Base-by-base conservation (phyloP, 2,888 invertebrate genomes). In the Andrena trimmerana region DNA sequence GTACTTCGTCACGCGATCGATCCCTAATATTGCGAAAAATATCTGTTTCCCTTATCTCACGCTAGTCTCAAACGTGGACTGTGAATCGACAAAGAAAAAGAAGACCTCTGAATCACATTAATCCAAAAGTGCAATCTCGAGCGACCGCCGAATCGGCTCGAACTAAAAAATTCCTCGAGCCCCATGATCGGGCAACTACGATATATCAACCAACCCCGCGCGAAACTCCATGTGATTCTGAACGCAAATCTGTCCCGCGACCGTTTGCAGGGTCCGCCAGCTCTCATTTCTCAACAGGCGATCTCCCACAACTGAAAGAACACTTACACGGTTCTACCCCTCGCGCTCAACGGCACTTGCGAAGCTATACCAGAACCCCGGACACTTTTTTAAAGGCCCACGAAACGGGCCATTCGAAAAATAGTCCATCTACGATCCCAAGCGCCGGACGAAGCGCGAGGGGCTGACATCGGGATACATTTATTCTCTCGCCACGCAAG, bases 21-120 rank as follows among this genome's bases (percentile, higher is more conserved):
- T 78, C 10, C 20, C 10, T 54, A 42, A 65, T 33, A 50, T 67
- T 42, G 63, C 81, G 31, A 75, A 75, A 67, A 79, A 79, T 72
- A 69, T 79, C 72, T 10, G 2, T 72, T 50, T 62, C 68, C 36
- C 50, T 60, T 74, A 65, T 72, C 5, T 66, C n/a, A 52, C n/a
- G 70, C 48, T n/a, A 36, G 36, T 62, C 24, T 27, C 50, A 24
- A 42, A 60, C 2, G 4, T 60, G 13, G 60, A 60, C n/a, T 59
- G 33, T 16, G 62, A n/a, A 50, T 70, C 62, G 29, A 66, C 36
- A 42, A 62, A n/a, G 54, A 54, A 10, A 54, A 3, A 54, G 20
- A 8, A 54, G 10, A 63, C 52, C 68, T 57, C 68, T n/a, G 48
- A 78, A 78, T 68, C 67, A 68, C 68, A 54, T 78, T 63, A 42